Evolutionary conservation across 2,797 vertebrate genomes (phyloP), one percentile per base, ranked within the genome.

Genomic region (Typhlichthys eigenmanni): DNA sequence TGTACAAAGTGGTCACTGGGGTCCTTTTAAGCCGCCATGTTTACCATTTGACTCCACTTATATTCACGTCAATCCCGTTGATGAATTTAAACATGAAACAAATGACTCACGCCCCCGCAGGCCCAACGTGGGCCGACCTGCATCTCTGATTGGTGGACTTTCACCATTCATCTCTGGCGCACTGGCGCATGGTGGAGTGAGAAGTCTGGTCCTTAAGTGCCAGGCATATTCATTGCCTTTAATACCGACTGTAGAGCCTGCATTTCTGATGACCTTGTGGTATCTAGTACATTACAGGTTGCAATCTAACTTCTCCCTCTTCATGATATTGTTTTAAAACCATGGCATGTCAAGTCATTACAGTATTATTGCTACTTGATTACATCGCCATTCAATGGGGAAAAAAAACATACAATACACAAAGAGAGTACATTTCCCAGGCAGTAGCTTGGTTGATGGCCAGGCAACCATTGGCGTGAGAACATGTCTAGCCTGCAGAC

Each of bases 51-150:
- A 80, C 85, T 81, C 74, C 55, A 74, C 71, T 82, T 71, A 79
- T 32, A 64, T 71, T 69, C 80, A 67, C 58, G 81, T 89, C 88
- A 72, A 69, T 87, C 81, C 66, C 12, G 51, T 38, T 86, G 76
- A 89, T 85, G 65, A 70, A 85, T 88, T 85, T 86, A 85, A 82
- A 81, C 72, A 63, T 73, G 64, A 78, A 82, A 87, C 73, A 85
- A 79, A 92, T 91, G 74, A 87, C 74, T 85, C 82, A 74, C 69
- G 50, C 72, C 76, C 61, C 63, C 63, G 34, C 62, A 55, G 17
- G 74, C 75, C 47, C 5, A 59, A 78, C 64, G 62, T 29, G 65
- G 75, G 83, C 75, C 75, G 72, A 75, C 73, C 66, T 7, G 64
- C 24, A 3, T 57, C 66, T 77, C 78, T 77, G 81, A 88, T 88